Percentiles rank a stretch among this genome's conserved stretches.
phyloP scores from a whole-genome alignment of 2,113 vertebrate species.

The Rostratula benghalensis region DNA sequence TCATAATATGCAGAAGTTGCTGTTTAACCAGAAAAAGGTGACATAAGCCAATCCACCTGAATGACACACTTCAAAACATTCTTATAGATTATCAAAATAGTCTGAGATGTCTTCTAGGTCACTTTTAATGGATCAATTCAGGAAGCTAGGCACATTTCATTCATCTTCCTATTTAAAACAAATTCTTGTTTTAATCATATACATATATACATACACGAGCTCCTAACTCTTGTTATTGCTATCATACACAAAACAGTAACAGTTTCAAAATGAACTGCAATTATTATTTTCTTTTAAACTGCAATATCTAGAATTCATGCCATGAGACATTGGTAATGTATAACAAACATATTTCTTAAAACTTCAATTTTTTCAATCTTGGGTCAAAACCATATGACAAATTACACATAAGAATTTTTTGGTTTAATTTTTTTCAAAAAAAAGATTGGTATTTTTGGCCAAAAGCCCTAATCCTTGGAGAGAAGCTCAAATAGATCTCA shows the following conservation, averaged over 20 bases:
- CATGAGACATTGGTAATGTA: neutral
- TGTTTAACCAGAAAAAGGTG: neutral
- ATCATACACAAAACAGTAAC: neutral
- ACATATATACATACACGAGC: neutral
- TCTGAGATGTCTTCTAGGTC: neutral
- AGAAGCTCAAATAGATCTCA: neutral
- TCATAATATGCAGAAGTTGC: neutral
- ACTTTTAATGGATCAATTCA: neutral
- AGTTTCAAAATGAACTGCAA: neutral
- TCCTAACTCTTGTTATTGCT: neutral
- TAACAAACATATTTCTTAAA: neutral
- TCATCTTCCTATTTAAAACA: neutral
- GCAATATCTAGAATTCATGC: neutral
- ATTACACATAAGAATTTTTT: neutral
- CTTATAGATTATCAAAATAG: neutral
- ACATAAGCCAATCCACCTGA: neutral
- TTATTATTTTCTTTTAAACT: neutral
- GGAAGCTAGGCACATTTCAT: conserved; percentile 10
- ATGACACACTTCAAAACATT: conserved; percentile 1
- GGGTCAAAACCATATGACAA: neutral
- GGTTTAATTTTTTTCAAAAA: neutral
- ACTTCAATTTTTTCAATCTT: neutral
- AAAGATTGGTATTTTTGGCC: neutral
- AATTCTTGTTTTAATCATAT: neutral
- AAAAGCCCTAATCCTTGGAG: neutral